Evolutionary conservation across 2,113 vertebrate genomes (phyloP).

Genomic region (Boulengeromyrus knoepffleri): DNA sequence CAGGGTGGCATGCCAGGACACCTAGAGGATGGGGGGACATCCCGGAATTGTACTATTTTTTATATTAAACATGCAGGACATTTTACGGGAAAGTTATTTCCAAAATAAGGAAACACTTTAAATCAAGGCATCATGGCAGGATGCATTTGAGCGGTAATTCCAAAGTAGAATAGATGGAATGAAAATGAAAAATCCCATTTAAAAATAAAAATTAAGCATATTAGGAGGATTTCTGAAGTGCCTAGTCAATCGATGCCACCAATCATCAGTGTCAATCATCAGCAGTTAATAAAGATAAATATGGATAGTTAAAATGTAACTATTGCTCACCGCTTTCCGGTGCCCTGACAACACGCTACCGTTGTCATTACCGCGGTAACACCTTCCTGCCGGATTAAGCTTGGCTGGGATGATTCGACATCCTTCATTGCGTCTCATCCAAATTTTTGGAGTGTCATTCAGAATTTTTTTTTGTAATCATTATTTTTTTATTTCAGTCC

Average conservation of each 20-base stretch:
- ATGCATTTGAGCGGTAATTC: background rate
- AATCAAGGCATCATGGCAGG: background rate
- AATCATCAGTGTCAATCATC: slow-evolving; percentile 1
- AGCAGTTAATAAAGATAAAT: background rate
- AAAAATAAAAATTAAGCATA: background rate
- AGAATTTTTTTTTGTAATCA: background rate
- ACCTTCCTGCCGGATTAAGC: background rate
- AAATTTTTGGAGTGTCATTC: background rate
- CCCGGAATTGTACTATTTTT: background rate
- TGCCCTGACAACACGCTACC: background rate
- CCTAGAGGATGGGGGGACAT: background rate
- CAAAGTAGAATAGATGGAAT: background rate
- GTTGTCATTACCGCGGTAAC: background rate
- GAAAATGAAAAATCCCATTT: background rate
- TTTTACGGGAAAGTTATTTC: slow-evolving; percentile 1
- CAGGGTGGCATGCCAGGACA: background rate
- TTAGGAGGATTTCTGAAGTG: background rate
- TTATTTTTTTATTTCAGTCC: background rate
- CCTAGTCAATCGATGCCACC: background rate
- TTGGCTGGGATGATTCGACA: background rate
- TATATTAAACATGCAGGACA: background rate
- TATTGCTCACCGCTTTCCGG: background rate
- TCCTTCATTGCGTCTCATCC: background rate
- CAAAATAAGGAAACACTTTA: background rate
- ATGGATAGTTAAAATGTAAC: background rate